phyloP scores from a whole-genome alignment of 2,888 invertebrate genomes.

The Nineta flava region DNA sequence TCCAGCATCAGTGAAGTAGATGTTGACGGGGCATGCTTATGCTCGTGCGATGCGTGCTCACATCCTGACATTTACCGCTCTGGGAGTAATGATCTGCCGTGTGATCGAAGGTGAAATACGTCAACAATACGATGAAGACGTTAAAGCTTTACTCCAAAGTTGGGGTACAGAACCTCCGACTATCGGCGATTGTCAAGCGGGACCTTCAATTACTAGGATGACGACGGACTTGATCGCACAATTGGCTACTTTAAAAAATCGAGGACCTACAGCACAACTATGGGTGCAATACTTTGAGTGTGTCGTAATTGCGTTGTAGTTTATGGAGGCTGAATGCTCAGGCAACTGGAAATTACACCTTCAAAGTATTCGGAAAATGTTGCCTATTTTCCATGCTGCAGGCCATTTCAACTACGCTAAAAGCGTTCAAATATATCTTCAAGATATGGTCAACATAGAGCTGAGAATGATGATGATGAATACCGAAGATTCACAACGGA shows the following conservation, averaged over 20 bases:
- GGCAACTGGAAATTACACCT: constrained; percentile 1
- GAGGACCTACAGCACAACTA: not conserved
- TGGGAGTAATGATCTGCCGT: not conserved
- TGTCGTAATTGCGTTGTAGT: not conserved
- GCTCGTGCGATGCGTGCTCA: not conserved
- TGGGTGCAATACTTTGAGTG: not conserved
- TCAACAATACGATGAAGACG: not conserved
- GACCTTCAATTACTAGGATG: not conserved
- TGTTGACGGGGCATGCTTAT: not conserved
- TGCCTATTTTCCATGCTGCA: not conserved
- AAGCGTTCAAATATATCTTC: not conserved
- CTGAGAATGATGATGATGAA: not conserved
- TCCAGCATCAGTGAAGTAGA: not conserved
- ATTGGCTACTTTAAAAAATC: not conserved
- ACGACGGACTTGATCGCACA: not conserved
- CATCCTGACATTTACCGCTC: not conserved
- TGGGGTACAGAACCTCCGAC: not conserved
- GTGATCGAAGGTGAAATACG: too few relatives aligned
- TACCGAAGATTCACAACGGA: not conserved
- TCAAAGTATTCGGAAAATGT: not conserved
- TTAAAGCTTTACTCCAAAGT: not conserved
- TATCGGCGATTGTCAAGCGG: not conserved
- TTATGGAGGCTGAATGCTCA: not conserved
- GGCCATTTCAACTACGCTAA: not conserved
- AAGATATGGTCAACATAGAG: not conserved